Evolutionary conservation across 2,797 vertebrate genomes (phyloP).

Genomic region (Pelodytes ibericus): DNA sequence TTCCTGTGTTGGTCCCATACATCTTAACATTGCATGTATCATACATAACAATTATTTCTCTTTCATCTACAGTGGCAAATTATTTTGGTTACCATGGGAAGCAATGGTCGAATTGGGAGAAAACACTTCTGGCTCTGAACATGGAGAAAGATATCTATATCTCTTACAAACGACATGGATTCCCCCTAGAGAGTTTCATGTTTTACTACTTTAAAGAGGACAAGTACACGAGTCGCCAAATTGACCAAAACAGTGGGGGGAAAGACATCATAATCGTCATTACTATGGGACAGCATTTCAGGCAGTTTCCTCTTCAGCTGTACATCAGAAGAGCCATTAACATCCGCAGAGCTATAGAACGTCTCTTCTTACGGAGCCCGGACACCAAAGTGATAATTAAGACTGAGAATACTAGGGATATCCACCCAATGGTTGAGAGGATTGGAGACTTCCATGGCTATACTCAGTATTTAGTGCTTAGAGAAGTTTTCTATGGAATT

Average conservation of each 20-base stretch:
- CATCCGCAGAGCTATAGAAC: slow-evolving; percentile 43
- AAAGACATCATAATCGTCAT: slow-evolving; percentile 42
- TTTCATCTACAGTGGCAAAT: slow-evolving; percentile 18
- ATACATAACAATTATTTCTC: neutral
- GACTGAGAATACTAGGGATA: slow-evolving; percentile 57
- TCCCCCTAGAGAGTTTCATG: neutral
- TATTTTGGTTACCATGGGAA: slow-evolving; percentile 17
- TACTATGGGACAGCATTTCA: slow-evolving; percentile 55
- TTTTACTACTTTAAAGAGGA: slow-evolving; percentile 46
- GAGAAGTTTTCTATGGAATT: slow-evolving; percentile 58
- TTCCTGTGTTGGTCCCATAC: no score
- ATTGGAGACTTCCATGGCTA: slow-evolving; percentile 57
- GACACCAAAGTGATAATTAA: slow-evolving; percentile 58
- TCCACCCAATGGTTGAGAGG: neutral
- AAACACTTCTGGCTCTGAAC: slow-evolving; percentile 28
- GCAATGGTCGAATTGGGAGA: neutral
- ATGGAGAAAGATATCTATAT: slow-evolving; percentile 32
- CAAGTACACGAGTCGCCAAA: slow-evolving; percentile 33
- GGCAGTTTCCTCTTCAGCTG: slow-evolving; percentile 45
- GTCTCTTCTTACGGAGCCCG: slow-evolving; percentile 54
- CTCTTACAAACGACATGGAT: slow-evolving; percentile 30
- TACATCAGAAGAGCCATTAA: slow-evolving; percentile 54
- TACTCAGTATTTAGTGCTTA: slow-evolving; percentile 54
- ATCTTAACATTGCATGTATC: no score
- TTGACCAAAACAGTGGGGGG: slow-evolving; percentile 16